Base-by-base conservation (phyloP, 2,113 vertebrate genomes). In the Anguilla japonica region DNA sequence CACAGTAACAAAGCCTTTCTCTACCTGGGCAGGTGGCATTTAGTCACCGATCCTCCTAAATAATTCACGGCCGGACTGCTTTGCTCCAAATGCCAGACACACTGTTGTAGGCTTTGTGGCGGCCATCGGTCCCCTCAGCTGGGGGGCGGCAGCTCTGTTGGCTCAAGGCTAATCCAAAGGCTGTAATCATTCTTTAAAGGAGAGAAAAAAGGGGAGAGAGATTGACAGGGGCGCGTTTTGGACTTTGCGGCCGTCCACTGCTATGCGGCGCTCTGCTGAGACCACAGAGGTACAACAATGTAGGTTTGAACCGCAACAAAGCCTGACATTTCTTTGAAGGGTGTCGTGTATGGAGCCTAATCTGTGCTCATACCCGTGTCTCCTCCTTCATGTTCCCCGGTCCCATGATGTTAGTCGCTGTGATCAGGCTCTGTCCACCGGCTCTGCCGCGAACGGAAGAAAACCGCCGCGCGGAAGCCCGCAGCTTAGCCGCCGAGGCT, bases 311-410 rank as follows among this genome's bases (percentile, higher is more conserved):
- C 90, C 85, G 91, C 85, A 92, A 95, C 95, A 95, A 94, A 95
- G 92, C 92, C 91, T 95, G 95, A 94, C 95, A 95, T 95, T 96
- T 95, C 94, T 95, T 95, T 95, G 94, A 96, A 96, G 94, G 90
- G 86, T 89, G 91, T 89, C 89, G 92, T 95, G 93, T 94, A 92
- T 92, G 89, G 93, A 94, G 91, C 87, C 93, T 91, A 93, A 94
- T 93, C 93, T 90, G 90, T 88, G 92, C 93, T 92, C 91, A 83
- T 92, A 91, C 90, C 93, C 91, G 89, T 94, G 92, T 93, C 91
- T 90, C 91, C 90, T 91, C 90, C 92, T 89, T 43, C 92, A 91
- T 93, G 92, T 92, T 92, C 91, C 88, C 91, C 92, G 86, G 88
- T 93, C 91, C 91, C 92, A 92, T 92, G 91, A 91, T 93, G 93